phyloP scores from a whole-genome alignment of 2,797 vertebrate species.

The Pangasius mekongensis region DNA sequence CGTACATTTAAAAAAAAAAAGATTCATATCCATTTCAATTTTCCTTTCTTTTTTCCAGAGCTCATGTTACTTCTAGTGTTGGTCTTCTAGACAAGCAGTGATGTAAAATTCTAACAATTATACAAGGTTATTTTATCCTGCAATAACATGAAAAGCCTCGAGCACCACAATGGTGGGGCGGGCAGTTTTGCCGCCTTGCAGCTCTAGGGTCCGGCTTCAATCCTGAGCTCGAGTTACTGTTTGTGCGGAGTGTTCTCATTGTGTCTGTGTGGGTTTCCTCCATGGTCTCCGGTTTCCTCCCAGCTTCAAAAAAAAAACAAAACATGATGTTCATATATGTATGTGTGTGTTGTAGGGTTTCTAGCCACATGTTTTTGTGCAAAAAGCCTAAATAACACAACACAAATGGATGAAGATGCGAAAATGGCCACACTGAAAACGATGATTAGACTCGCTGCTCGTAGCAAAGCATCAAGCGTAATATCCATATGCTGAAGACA shows the following conservation, averaged over 20 bases:
- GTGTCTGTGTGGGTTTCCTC: background rate
- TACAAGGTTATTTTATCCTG: background rate
- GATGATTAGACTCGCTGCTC: too few relatives aligned
- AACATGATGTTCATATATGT: too few relatives aligned
- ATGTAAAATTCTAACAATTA: background rate
- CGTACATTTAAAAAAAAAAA: background rate
- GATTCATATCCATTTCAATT: background rate
- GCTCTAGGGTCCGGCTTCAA: background rate
- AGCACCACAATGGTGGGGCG: background rate
- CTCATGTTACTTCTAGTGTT: background rate
- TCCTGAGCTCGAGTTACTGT: background rate
- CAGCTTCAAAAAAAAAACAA: background rate
- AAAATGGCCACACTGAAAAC: too few relatives aligned
- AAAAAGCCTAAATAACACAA: too few relatives aligned
- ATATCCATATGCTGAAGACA: too few relatives aligned
- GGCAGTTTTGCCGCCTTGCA: too few relatives aligned
- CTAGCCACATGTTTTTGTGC: too few relatives aligned
- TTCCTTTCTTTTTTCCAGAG: background rate
- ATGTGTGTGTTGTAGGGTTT: too few relatives aligned
- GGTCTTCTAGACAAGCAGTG: background rate
- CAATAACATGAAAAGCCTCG: background rate
- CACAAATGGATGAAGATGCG: too few relatives aligned
- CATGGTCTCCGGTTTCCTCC: background rate
- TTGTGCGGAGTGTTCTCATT: background rate
- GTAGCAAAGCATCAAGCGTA: too few relatives aligned